phyloP scores from a whole-genome alignment of 2,113 vertebrate species.

The Centropus bengalensis region DNA sequence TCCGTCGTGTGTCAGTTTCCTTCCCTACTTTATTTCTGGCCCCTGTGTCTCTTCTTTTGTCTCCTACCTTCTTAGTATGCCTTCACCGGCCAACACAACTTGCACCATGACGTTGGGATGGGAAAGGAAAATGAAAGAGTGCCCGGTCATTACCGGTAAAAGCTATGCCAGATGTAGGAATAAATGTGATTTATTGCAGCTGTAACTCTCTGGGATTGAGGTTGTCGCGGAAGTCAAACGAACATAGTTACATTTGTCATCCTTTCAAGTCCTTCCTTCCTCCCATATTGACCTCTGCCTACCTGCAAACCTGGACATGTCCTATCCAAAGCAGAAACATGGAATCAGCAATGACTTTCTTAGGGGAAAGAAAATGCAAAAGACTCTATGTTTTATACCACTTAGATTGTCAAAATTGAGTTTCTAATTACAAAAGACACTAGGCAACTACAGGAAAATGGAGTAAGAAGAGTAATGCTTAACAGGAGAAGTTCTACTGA shows the following conservation, averaged over 20 bases:
- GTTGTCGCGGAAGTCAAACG: neutral
- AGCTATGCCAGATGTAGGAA: neutral
- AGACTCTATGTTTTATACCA: neutral
- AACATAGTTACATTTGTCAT: neutral
- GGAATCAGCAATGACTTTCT: neutral
- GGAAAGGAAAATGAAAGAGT: neutral
- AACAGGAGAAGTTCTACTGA: neutral
- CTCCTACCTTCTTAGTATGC: neutral
- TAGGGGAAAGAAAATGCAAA: neutral
- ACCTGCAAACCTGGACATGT: neutral
- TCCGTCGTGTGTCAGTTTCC: slow-evolving; percentile 26
- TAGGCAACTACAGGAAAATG: neutral
- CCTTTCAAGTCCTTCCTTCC: neutral
- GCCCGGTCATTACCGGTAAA: neutral
- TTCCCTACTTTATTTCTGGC: slow-evolving; percentile 33
- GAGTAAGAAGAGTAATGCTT: neutral
- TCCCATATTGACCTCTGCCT: neutral
- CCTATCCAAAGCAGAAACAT: neutral
- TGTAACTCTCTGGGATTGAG: neutral
- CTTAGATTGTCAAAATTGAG: neutral
- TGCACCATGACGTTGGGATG: neutral
- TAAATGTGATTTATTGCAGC: neutral
- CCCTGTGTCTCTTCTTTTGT: neutral
- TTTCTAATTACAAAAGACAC: slow-evolving; percentile 22
- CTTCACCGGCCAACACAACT: neutral